Base-by-base conservation (phyloP, 2,797 vertebrate species). In the Rhyacichthys aspro region DNA sequence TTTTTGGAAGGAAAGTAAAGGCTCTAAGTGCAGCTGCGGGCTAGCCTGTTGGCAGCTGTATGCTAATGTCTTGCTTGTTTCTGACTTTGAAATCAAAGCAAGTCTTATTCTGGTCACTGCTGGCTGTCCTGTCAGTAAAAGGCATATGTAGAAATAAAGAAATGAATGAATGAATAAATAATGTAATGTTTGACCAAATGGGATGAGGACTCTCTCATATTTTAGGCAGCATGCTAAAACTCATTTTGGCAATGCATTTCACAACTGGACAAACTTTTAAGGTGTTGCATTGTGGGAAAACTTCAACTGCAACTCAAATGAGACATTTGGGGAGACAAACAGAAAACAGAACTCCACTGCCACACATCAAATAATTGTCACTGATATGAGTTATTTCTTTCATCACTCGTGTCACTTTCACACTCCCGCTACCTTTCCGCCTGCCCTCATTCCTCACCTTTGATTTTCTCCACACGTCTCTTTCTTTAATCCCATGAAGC, bases 21-120 rank as follows among this genome's bases (percentile, higher is more conserved):
- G 70, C 68, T 74, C 70, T 60, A 63, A 60, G 83, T 79, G 78
- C 79, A 85, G 83, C 86, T 81, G 88, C 82, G 55, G 73, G 67
- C 67, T 80, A 71, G 80, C 72, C 75, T 80, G 78, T 79, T 84
- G 75, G 80, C 88, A 90, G 86, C 86, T 89, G 85, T 87, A 88
- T 89, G 88, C 72, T 89, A 90, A 90, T 87, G 59, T 38, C 5
- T 59, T 48, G 46, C 75, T 76, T 84, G 76, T 83, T 81, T 87
- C 75, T 82, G 75, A 70, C 70, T 82, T 79, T 72, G 63, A 79
- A 85, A 82, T 80, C 83, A 87, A 87, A 85, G 72, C 67, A 19
- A 70, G 69, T 81, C 66, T 84, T 85, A 67, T 86, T 80, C 79
- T 78, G 76, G 70, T 77, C 74, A 78, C 64, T 18, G 55, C 54